A percentile compares a stretch with the other conserved stretches of the same genome.
phyloP scores from a whole-genome alignment of 2,113 vertebrate species.

The Ondatra zibethicus region DNA sequence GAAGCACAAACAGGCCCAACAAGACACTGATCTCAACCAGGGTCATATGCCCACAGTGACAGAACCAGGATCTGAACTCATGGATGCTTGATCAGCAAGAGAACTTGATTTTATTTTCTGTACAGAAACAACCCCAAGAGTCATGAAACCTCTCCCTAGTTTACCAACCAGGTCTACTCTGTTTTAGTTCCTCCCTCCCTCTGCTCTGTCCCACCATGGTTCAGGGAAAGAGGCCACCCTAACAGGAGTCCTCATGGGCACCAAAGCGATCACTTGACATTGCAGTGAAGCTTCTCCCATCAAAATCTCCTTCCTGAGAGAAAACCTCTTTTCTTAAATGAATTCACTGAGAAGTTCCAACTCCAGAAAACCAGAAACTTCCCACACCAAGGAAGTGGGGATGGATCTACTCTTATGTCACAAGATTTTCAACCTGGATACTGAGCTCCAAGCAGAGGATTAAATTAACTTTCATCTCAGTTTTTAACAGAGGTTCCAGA shows the following conservation, averaged over 20 bases:
- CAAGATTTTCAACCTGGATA: not conserved
- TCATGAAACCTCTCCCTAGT: not conserved
- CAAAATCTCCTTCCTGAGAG: conserved; percentile 48
- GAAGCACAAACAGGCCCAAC: not conserved
- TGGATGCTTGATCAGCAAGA: not conserved
- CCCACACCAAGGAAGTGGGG: not conserved
- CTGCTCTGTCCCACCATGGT: not conserved
- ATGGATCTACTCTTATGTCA: not conserved
- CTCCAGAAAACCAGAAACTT: conserved; percentile 53
- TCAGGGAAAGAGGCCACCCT: conserved; percentile 16
- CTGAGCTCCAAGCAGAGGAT: not conserved
- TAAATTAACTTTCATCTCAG: not conserved
- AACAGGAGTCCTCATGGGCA: not conserved
- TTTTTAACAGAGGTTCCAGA: not conserved
- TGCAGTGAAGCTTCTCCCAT: not conserved
- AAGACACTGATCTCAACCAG: not conserved
- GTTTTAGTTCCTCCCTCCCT: no score
- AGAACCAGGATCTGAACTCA: not conserved
- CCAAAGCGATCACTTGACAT: conserved; percentile 54
- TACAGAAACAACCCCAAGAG: not conserved
- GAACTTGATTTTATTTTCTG: not conserved
- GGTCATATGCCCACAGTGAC: not conserved
- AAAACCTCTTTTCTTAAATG: conserved; percentile 54
- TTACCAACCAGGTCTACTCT: not conserved
- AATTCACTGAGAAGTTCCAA: conserved; percentile 60